Evolutionary conservation across 1,140 invertebrate genomes (phyloP).

Genomic region (Scaptomyza hsui): DNA sequence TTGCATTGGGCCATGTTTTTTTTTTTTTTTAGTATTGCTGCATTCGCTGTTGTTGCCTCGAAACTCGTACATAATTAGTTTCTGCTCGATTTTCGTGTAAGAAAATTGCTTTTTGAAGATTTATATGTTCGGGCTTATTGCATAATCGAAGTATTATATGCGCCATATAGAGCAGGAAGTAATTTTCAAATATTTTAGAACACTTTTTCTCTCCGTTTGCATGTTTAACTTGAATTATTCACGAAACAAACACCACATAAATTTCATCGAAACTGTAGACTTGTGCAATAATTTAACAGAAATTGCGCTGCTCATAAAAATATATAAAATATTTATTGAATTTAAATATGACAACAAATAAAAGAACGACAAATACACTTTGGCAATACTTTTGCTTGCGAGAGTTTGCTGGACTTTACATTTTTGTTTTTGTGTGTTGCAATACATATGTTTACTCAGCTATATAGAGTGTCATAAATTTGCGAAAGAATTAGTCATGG

Average conservation of each 20-base stretch:
- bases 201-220: constrained; percentile 22
- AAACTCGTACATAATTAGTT: constrained; percentile 70
- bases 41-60: constrained; percentile 24
- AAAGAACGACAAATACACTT: constrained; percentile 46
- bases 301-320: constrained; percentile 62
- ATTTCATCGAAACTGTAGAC: constrained; percentile 33
- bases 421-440: constrained; percentile 29
- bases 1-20: constrained; percentile 56
- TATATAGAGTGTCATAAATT: constrained; percentile 75
- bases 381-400: constrained; percentile 11
- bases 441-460: constrained; percentile 4
- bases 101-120: constrained; percentile 44
- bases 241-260: constrained; percentile 51
- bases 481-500: constrained; percentile 64
- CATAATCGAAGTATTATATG: constrained; percentile 14
- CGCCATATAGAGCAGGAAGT: background rate
- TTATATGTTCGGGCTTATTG: constrained; percentile 53
- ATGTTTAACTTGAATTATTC: constrained; percentile 55
- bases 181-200: background rate
- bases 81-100: constrained; percentile 33
- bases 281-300: constrained; percentile 67
- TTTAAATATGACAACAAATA: constrained; percentile 57
- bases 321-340: constrained; percentile 75
- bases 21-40: constrained; percentile 42
- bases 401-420: constrained; percentile 14